phyloP scores from a whole-genome alignment of 2,113 vertebrate species.

The Corythaeola cristata region DNA sequence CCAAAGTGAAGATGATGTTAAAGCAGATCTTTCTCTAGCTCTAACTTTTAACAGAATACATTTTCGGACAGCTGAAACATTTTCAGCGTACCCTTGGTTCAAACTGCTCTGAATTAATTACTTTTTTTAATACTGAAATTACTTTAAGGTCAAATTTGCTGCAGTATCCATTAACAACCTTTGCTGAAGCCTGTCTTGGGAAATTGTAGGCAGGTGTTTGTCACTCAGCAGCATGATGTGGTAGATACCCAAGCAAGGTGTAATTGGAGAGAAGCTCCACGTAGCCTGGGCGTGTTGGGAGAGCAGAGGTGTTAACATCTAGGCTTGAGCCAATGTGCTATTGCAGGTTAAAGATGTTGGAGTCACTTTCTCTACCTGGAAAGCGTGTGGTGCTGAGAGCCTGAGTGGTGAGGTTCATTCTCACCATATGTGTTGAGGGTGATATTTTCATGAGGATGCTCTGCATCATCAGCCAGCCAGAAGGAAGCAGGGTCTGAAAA shows the following conservation, averaged over 20 bases:
- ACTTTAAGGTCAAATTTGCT: neutral
- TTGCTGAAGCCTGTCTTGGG: neutral
- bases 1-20: neutral
- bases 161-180: neutral
- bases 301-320: neutral
- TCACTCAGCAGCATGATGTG: neutral
- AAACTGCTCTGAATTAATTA: neutral
- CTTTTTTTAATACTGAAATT: neutral
- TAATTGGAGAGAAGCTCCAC: neutral
- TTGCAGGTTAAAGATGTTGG: neutral
- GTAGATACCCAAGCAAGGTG: neutral
- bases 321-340: rapidly evolving
- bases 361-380: neutral
- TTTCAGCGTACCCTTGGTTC: neutral
- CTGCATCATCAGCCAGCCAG: neutral
- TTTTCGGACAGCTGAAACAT: neutral
- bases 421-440: rapidly evolving
- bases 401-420: neutral
- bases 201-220: neutral
- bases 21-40: neutral
- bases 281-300: rapidly evolving
- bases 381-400: neutral
- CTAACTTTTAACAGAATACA: neutral
- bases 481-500: neutral
- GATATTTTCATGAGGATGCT: neutral